Base-by-base conservation (phyloP, 2,797 vertebrate species). In the Tachyglossus aculeatus region DNA sequence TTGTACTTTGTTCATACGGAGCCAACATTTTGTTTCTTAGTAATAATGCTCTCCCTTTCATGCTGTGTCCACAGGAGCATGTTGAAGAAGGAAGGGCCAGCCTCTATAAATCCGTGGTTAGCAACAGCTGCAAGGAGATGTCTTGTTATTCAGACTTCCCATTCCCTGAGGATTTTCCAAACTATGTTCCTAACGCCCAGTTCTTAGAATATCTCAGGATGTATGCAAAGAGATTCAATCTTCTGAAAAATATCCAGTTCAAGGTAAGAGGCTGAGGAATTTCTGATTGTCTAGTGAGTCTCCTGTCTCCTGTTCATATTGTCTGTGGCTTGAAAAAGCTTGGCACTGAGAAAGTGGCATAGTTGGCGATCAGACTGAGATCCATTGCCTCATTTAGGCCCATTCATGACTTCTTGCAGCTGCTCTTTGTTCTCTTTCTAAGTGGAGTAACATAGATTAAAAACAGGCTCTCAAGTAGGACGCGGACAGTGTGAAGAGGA, bases 71-170 rank as follows among this genome's bases (percentile, higher is more conserved):
- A 34, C 80, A 99, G 96, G 95, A 97, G 82, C 82, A 94, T 54
- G 84, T 94, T 0, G 95, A 97, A 83, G 57, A 93, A 0, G 87
- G 94, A 57, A 87, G 91, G 69, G 93, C 96, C 32, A 97, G 96
- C 75, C 93, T 96, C 58, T 98, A 97, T 61, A 90, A 90, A 0
- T 97, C 95, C 1, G 85, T 98, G 82, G 94, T 97, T 80, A 96
- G 95, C 88, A 99, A 98, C 90, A 95, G 92, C 34, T 96, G 93
- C 56, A 97, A 96, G 80, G 96, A 98, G 88, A 96, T 96, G 95
- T 96, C 95, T 43, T 93, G 92, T 3, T 98, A 88, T 84, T 94
- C 96, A 0, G 95, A 98, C 74, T 97, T 94, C 37, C 96, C 95
- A 16, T 96, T 94, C 51, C 96, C 96, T 0, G 93, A 93, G 37